Percentiles rank a stretch among this genome's conserved stretches.
Conservation (phyloP, 2,113 vertebrate genomes). For the Etia nguti region DNA sequence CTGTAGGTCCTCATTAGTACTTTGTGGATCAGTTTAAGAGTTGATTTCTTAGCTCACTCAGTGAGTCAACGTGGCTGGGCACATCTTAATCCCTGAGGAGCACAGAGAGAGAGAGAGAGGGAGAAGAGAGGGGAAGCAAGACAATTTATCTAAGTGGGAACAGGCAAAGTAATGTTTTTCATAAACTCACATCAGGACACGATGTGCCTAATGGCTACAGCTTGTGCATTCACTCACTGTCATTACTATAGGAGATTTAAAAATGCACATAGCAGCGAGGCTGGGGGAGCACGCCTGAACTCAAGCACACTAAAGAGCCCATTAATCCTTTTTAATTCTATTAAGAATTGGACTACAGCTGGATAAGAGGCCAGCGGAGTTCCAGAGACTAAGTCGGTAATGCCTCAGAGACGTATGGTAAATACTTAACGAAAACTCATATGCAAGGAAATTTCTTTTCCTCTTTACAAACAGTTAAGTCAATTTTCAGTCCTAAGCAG, state of each 20-base stretch:
- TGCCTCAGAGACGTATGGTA: constrained; percentile 8
- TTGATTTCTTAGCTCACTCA: constrained; percentile 3
- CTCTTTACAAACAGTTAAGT: neutral
- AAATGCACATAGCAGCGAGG: constrained; percentile 41
- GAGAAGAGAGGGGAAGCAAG: neutral
- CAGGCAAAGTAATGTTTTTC: constrained; percentile 20
- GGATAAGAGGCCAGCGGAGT: constrained; percentile 45
- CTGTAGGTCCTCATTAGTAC: neutral
- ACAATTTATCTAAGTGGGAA: constrained; percentile 10
- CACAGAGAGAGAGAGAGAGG: neutral
- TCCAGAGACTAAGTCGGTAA: constrained; percentile 17
- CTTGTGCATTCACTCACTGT: constrained; percentile 21
- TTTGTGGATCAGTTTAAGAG: neutral
- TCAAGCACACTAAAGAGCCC: constrained; percentile 54
- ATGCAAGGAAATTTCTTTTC: constrained; percentile 1
- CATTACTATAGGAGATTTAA: constrained; percentile 44
- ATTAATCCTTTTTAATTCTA: constrained; percentile 67
- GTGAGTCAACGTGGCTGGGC: neutral
- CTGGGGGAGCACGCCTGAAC: constrained; percentile 26
- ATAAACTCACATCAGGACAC: constrained; percentile 25
- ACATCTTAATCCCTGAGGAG: constrained; percentile 5
- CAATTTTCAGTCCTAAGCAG: constrained; percentile 7
- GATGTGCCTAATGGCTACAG: constrained; percentile 21
- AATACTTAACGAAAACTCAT: constrained; percentile 24
- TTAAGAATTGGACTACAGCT: constrained; percentile 50